Conservation (phyloP, 2,113 vertebrate genomes). For the Ramphastos sulfuratus region DNA sequence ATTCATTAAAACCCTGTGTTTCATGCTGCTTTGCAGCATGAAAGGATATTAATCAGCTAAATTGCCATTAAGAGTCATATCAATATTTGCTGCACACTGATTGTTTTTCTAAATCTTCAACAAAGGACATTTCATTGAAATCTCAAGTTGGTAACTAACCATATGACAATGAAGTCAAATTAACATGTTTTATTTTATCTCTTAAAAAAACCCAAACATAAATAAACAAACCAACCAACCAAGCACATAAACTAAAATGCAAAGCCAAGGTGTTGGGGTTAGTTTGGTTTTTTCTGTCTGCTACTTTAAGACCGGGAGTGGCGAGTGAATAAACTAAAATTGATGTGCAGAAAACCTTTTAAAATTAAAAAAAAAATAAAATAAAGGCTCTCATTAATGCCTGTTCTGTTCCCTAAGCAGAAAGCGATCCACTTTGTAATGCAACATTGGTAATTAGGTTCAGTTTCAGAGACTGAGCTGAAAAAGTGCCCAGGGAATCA, state of each 20-base stretch:
- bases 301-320: slow-evolving; percentile 12
- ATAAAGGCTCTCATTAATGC: background rate
- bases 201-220: background rate
- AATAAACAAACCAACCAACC: background rate
- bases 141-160: slow-evolving; percentile 56
- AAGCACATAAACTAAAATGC: background rate
- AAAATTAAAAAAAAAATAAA: background rate
- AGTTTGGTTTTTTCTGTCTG: background rate
- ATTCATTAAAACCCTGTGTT: slow-evolving; percentile 71
- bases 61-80: slow-evolving; percentile 79
- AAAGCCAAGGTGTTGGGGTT: background rate
- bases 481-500: slow-evolving; percentile 58
- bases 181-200: slow-evolving; percentile 67
- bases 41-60: slow-evolving; percentile 81
- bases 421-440: slow-evolving; percentile 19
- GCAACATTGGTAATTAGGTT: slow-evolving; percentile 63
- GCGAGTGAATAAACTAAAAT: background rate
- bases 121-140: slow-evolving; percentile 72
- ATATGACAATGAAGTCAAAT: slow-evolving; percentile 45
- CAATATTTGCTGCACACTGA: slow-evolving; percentile 73
- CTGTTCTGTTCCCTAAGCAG: slow-evolving; percentile 15
- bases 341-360: slow-evolving; percentile 2
- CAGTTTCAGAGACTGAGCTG: slow-evolving; percentile 49
- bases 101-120: slow-evolving; percentile 75
- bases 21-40: slow-evolving; percentile 58